A percentile compares a stretch with the other conserved stretches of the same genome.
phyloP scores from a whole-genome alignment of 1,140 invertebrate genomes.

The Papilio dardanus region DNA sequence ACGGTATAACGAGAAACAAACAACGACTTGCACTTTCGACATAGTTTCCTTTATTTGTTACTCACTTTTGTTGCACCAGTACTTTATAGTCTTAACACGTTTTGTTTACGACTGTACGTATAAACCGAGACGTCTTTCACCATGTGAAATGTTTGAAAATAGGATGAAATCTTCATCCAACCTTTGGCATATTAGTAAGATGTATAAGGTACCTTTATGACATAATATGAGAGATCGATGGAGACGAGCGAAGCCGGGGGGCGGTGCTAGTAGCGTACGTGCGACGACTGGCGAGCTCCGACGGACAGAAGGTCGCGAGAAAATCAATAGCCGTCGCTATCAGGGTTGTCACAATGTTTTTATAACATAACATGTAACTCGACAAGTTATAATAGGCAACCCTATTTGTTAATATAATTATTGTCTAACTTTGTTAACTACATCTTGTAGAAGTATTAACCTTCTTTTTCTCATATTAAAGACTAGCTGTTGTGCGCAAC shows the following conservation, averaged over 20 bases:
- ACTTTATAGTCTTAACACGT: neutral
- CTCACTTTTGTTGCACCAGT: neutral
- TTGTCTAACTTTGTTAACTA: neutral
- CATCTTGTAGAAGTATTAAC: neutral
- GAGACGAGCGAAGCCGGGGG: neutral
- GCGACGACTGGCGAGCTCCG: slow-evolving; percentile 19
- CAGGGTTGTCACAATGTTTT: neutral
- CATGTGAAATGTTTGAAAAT: too few species aligned
- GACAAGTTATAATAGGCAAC: neutral
- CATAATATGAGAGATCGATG: slow-evolving; percentile 11
- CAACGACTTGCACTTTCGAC: neutral
- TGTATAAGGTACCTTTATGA: neutral
- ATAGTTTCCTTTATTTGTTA: neutral
- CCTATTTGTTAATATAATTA: neutral
- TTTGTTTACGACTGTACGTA: neutral
- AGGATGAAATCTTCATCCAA: too few species aligned
- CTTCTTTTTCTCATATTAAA: neutral
- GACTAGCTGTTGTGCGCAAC: too few species aligned
- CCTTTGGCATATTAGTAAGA: too few species aligned
- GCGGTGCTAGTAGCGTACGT: slow-evolving; percentile 1
- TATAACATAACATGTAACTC: neutral
- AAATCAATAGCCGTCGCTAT: slow-evolving; percentile 36
- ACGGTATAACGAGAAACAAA: neutral
- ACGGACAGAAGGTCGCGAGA: slow-evolving; percentile 37
- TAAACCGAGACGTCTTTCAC: too few species aligned